Evolutionary conservation across 2,888 invertebrate genomes (phyloP).

Genomic region (Lithosia quadra): DNA sequence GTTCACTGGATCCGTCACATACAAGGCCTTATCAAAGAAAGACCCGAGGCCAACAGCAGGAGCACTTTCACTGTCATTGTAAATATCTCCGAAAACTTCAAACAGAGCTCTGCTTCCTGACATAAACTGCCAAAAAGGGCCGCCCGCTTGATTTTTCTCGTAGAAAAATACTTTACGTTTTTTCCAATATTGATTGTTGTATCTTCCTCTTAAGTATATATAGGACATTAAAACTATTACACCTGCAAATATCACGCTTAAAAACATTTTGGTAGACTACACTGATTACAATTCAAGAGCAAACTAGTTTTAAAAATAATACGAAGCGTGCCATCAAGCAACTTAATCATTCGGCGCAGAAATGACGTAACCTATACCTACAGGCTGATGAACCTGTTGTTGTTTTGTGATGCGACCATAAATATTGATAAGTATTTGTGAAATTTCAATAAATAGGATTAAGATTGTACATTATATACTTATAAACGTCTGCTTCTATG

Average conservation of each 20-base stretch:
- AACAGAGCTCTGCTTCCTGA: constrained; percentile 57
- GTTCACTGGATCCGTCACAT: constrained; percentile 60
- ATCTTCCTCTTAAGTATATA: constrained; percentile 54
- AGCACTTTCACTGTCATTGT: constrained; percentile 59
- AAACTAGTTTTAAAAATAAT: constrained; percentile 11
- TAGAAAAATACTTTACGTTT: constrained; percentile 65
- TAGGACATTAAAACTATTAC: constrained; percentile 33
- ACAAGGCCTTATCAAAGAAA: constrained; percentile 50
- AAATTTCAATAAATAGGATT: background rate
- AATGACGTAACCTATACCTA: constrained; percentile 2
- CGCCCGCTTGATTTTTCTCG: constrained; percentile 55
- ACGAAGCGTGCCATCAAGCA: background rate
- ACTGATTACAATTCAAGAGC: constrained; percentile 18
- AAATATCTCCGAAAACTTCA: constrained; percentile 60
- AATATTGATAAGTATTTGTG: background rate
- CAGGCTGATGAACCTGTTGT: constrained; percentile 3
- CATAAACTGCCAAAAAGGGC: constrained; percentile 62
- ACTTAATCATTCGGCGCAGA: background rate
- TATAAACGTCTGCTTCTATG: too few relatives aligned
- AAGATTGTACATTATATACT: background rate
- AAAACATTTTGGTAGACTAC: constrained; percentile 30
- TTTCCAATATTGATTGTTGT: constrained; percentile 68
- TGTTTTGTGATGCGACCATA: background rate
- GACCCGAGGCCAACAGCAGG: constrained; percentile 65
- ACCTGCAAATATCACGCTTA: constrained; percentile 19